These are phyloP conservation scores for Rhabdomys pumilio DNA, from an alignment of 2,797 vertebrate genomes.

Conservation along the genomic window DNA sequence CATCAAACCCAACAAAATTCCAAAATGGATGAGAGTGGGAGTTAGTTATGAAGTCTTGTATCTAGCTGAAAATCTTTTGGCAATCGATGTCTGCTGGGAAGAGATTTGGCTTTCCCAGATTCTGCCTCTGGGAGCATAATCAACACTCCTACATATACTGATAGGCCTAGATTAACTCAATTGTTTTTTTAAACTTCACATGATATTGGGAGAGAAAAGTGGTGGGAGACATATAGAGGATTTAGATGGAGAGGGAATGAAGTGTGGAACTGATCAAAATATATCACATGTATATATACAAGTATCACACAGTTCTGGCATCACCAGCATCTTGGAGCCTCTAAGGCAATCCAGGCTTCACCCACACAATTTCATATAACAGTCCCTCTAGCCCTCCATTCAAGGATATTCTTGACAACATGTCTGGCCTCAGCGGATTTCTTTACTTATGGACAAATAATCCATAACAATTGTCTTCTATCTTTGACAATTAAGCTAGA, in stretches of 20 bases:
- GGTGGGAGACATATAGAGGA: background rate
- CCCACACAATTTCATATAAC: too few relatives aligned
- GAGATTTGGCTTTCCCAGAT: background rate
- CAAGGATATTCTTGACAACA: too few relatives aligned
- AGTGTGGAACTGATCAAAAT: background rate
- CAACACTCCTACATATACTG: background rate
- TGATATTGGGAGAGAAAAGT: background rate
- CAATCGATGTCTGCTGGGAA: background rate
- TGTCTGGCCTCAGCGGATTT: too few relatives aligned
- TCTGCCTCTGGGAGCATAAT: background rate
- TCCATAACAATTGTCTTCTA: too few relatives aligned
- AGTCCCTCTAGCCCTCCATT: too few relatives aligned
- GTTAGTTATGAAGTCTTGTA: background rate
- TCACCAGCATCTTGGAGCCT: too few relatives aligned
- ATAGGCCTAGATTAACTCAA: background rate
- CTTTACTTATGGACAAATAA: too few relatives aligned
- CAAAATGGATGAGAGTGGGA: too few relatives aligned
- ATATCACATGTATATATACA: background rate
- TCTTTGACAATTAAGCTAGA: too few relatives aligned
- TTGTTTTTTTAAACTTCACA: background rate
- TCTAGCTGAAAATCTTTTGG: background rate
- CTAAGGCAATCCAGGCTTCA: too few relatives aligned
- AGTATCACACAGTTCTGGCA: too few relatives aligned
- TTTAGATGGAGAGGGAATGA: background rate
- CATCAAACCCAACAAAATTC: too few relatives aligned